A percentile compares a stretch with the other conserved stretches of the same genome.
Conservation (phyloP, 2,113 vertebrate genomes). For the Hippocampus comes region DNA sequence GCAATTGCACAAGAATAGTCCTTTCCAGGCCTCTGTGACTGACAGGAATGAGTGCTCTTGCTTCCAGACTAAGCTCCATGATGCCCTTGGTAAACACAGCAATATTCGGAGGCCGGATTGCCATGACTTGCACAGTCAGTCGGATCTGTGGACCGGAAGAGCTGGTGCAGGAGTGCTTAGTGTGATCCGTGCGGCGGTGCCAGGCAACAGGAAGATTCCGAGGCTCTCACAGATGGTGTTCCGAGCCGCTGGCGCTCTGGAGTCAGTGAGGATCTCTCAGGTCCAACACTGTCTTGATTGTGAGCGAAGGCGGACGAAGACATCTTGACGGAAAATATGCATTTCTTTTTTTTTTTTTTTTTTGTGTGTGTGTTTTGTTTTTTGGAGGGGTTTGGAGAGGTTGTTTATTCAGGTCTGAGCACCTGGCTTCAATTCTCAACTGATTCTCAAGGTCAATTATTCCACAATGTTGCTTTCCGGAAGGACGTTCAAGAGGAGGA, state of each 20-base stretch:
- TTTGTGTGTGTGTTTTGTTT: neutral
- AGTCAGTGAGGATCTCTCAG: slow-evolving; percentile 38
- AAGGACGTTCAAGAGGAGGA: neutral
- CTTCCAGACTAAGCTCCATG: slow-evolving; percentile 1
- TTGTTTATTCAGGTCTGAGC: neutral
- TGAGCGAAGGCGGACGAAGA: slow-evolving; percentile 28
- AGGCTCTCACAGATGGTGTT: slow-evolving; percentile 60
- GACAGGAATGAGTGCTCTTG: neutral
- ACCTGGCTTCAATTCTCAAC: neutral
- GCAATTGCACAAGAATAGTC: neutral
- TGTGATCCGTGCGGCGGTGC: slow-evolving; percentile 15
- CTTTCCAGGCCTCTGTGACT: slow-evolving; percentile 10
- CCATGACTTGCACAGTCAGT: slow-evolving; percentile 21
- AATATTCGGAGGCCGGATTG: slow-evolving; percentile 25
- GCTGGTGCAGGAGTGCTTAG: slow-evolving; percentile 24
- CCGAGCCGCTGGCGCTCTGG: slow-evolving; percentile 43
- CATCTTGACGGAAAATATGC: neutral
- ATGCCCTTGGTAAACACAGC: slow-evolving; percentile 1
- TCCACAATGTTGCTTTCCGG: neutral
- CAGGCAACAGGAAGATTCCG: slow-evolving; percentile 38
- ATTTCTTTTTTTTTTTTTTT: too few relatives aligned
- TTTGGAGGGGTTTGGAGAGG: neutral
- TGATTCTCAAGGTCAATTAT: neutral
- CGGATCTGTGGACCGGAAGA: slow-evolving; percentile 31
- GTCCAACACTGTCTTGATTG: slow-evolving; percentile 31